Evolutionary conservation across 1,140 invertebrate genomes (phyloP), one percentile per base, ranked within the genome.

Genomic region (Helicoverpa zea): DNA sequence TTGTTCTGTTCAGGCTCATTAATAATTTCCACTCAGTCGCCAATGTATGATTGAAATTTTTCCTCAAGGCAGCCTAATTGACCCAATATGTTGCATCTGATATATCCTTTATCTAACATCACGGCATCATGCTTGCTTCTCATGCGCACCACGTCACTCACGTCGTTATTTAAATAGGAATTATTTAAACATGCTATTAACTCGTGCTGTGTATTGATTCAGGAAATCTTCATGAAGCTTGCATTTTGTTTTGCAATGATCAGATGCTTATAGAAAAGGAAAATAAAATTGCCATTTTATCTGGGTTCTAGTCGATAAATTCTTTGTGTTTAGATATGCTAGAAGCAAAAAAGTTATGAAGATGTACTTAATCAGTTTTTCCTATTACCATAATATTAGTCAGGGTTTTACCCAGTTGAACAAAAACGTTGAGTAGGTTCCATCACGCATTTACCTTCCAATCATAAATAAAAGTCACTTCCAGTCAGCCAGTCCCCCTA

Each of bases 121-220:
- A 30, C 43, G 5, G 66, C 18, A 70, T 70, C 66, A 70, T 12
- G 66, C 12, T 10, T 70, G 66, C 66, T 54, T 70, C 18, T 70
- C 66, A 47, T 54, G 49, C 14, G 13, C 23, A 52, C 14, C 51
- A 14, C 18, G 66, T 68, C 64, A 68, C 29, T 66, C 63, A 66
- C 47, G 43, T 47, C n/a, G 63, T 49, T 49, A 66, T 66, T 66
- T 66, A 66, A 66, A 66, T 66, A 66, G 66, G 66, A 52, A 70
- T 70, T 70, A 70, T 54, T 70, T 16, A 30, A 54, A 54, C 66
- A 70, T 52, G 66, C 18, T 30, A 18, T 9, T 54, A 30, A 52
- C 66, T 70, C 66, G 66, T 70, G 66, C 4, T 29, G 12, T 14
- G 2, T 29, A 7, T 59, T 59, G 58, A 59, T 30, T 66, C 43